Conservation (phyloP, 2,888 invertebrate genomes). For the Peribatodes rhomboidaria region DNA sequence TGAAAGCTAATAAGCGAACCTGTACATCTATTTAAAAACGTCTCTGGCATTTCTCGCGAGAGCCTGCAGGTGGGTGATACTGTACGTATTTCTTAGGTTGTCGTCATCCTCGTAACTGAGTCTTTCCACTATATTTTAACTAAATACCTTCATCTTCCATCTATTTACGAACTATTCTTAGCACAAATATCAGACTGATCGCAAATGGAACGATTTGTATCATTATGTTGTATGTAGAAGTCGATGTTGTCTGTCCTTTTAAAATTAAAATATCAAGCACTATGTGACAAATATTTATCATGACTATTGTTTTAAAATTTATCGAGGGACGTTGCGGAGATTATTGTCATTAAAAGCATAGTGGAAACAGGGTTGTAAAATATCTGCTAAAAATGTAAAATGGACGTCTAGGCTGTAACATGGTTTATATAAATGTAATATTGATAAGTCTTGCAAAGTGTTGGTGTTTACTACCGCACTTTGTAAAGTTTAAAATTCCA, state of each 20-base stretch:
- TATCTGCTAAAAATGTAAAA: conserved; percentile 83
- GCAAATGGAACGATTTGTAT: conserved; percentile 34
- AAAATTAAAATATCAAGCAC: conserved; percentile 45
- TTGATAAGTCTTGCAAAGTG: conserved; percentile 76
- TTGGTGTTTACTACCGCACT: conserved; percentile 72
- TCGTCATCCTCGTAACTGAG: conserved; percentile 66
- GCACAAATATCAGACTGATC: conserved; percentile 54
- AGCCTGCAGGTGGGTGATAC: conserved; percentile 15
- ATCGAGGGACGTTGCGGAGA: conserved; percentile 63
- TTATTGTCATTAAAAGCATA: conserved; percentile 81
- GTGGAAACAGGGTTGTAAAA: conserved; percentile 87
- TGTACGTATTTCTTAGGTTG: conserved; percentile 57
- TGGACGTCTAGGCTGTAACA: conserved; percentile 76
- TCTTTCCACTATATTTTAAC: conserved; percentile 66
- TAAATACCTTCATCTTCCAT: conserved; percentile 45
- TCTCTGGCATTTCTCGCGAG: not conserved
- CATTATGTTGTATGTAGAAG: conserved; percentile 43
- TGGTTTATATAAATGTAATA: conserved; percentile 84
- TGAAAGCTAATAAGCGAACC: not conserved
- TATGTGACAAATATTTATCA: conserved; percentile 48
- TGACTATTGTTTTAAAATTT: conserved; percentile 48
- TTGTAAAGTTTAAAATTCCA: conserved; percentile 74
- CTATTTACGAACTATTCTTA: conserved; percentile 50
- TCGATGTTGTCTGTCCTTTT: conserved; percentile 41
- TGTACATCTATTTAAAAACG: not conserved